Evolutionary conservation across 2,113 vertebrate genomes (phyloP).

Genomic region (Tachuris rubrigastra): DNA sequence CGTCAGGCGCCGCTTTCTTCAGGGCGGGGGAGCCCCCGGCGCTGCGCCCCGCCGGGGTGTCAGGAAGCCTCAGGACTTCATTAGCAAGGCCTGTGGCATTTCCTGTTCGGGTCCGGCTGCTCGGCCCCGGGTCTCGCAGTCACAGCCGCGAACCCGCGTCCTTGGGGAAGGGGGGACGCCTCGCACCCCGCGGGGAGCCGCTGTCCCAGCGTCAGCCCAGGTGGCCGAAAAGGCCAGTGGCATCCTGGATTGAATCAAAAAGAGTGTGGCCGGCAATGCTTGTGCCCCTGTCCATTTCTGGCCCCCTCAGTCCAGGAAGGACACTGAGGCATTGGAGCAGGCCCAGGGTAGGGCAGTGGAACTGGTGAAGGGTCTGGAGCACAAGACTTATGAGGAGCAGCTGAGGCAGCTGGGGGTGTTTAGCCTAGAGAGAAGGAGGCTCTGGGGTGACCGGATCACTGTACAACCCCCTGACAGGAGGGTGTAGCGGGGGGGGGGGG

Average conservation of each 20-base stretch:
- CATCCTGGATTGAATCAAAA: neutral
- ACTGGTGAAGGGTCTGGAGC: neutral
- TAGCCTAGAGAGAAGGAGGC: neutral
- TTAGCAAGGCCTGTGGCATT: constrained; percentile 24
- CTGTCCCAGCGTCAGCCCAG: neutral
- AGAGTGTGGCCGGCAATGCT: neutral
- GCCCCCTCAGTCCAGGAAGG: neutral
- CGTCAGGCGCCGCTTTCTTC: neutral
- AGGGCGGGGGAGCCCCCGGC: neutral
- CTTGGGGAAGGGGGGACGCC: neutral
- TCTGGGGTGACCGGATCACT: neutral
- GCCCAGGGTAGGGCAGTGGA: neutral
- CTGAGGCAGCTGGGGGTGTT: neutral
- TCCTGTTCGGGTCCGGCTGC: neutral
- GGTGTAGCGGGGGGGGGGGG: neutral
- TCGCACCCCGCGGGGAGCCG: neutral
- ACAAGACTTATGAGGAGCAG: no score
- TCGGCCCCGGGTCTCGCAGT: neutral
- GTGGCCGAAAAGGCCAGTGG: no score
- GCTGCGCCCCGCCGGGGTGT: neutral
- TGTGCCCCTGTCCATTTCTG: neutral
- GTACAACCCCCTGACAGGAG: neutral
- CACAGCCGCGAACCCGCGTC: neutral
- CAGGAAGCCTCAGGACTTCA: neutral
- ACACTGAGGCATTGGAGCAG: neutral